These are phyloP conservation scores for Lordiphosa fenestrarum DNA, from an alignment of 2,888 invertebrate species.

Conservation along the genomic window DNA sequence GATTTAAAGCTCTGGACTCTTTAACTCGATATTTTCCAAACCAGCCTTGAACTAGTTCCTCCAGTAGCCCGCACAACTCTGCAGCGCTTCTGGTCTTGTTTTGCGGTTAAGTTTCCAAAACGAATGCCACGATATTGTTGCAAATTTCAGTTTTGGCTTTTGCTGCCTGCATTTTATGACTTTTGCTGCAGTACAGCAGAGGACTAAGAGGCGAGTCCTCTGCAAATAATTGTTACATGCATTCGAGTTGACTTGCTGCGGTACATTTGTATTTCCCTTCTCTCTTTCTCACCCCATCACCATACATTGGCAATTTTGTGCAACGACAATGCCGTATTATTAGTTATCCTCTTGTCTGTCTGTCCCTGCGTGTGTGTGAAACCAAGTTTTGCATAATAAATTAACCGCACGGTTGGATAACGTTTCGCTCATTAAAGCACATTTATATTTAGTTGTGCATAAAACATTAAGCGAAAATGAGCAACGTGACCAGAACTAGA, in stretches of 20 bases:
- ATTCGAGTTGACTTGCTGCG: constrained; percentile 40
- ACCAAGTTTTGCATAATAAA: constrained; percentile 68
- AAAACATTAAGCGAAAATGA: constrained; percentile 70
- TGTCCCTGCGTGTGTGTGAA: constrained; percentile 32
- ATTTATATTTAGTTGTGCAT: constrained; percentile 75
- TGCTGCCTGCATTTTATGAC: constrained; percentile 59
- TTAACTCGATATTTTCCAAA: no score
- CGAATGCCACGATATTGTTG: constrained; percentile 45
- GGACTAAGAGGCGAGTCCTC: constrained; percentile 19
- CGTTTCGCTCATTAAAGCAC: constrained; percentile 66
- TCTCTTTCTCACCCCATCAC: background rate
- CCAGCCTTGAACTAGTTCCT: constrained; percentile 15
- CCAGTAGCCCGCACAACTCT: constrained; percentile 21
- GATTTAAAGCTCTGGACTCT: no score
- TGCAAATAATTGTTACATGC: constrained; percentile 69
- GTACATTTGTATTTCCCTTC: constrained; percentile 15
- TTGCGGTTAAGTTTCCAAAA: constrained; percentile 38
- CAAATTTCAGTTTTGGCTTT: constrained; percentile 33
- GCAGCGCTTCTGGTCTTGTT: constrained; percentile 33
- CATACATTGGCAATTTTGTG: constrained; percentile 36
- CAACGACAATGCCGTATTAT: constrained; percentile 54
- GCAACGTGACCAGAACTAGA: constrained; percentile 56
- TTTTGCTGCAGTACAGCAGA: constrained; percentile 15
- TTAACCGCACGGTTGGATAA: constrained; percentile 61
- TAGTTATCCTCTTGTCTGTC: constrained; percentile 45